Evolutionary conservation across 2,113 vertebrate species (phyloP).

Genomic region (Epinephelus moara): DNA sequence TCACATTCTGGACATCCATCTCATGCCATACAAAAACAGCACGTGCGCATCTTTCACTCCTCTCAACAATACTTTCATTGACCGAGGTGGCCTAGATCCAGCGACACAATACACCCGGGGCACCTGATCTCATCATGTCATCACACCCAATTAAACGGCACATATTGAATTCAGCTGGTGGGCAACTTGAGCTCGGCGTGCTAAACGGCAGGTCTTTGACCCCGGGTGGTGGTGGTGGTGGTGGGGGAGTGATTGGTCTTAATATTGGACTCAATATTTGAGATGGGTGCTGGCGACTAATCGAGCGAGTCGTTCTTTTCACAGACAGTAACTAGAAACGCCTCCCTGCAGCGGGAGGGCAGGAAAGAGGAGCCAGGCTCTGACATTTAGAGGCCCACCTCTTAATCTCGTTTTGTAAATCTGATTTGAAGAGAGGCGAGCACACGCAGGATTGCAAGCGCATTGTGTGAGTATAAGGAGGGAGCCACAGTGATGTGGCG

Average conservation of each 20-base stretch:
- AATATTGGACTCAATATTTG: slow-evolving; percentile 57
- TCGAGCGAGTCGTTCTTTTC: slow-evolving; percentile 70
- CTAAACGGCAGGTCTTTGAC: slow-evolving; percentile 60
- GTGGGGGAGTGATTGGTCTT: slow-evolving; percentile 40
- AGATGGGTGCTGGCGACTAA: slow-evolving; percentile 63
- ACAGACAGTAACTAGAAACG: slow-evolving; percentile 70
- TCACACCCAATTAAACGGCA: slow-evolving; percentile 76
- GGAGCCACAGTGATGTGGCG: not conserved
- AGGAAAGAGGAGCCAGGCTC: slow-evolving; percentile 57
- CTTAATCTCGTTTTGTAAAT: slow-evolving; percentile 69
- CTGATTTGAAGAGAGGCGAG: slow-evolving; percentile 55
- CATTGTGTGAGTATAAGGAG: not conserved
- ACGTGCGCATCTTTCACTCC: slow-evolving; percentile 59
- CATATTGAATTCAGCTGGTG: slow-evolving; percentile 68
- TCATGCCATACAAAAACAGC: slow-evolving; percentile 4
- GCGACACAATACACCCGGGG: slow-evolving; percentile 59
- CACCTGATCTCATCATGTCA: slow-evolving; percentile 74
- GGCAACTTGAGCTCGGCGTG: slow-evolving; percentile 73
- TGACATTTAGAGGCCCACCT: slow-evolving; percentile 72
- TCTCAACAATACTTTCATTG: slow-evolving; percentile 59
- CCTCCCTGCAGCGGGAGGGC: slow-evolving; percentile 29
- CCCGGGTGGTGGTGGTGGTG: not conserved
- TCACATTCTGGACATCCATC: slow-evolving; percentile 18
- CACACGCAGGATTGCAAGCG: not conserved
- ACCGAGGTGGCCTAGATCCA: slow-evolving; percentile 65